Evolutionary conservation across 2,113 vertebrate species (phyloP), one percentile per base, ranked within the genome.

Genomic region (Neogobius melanostomus): DNA sequence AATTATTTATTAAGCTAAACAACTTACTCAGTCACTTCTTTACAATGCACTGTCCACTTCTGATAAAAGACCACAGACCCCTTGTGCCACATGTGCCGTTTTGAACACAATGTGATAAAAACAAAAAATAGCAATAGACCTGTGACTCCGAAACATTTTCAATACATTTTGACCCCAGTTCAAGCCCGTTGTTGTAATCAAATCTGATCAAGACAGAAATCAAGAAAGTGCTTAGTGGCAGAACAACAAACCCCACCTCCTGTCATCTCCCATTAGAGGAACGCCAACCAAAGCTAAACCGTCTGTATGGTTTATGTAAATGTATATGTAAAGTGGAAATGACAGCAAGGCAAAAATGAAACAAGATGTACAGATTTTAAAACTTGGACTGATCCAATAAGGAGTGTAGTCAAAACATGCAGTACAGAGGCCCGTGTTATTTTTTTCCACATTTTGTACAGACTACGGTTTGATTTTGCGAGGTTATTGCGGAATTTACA

Each of bases 191-290:
- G 45, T 61, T 45, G 43, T 8, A 44, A 61, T 61, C n/a, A 44
- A 42, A n/a, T 61, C 42, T n/a, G 14, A 61, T 61, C 59, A 61
- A 61, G 59, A 45, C 14, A 61, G 15, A 61, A 61, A 61, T 61
- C 14, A 61, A 8, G 36, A 61, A 45, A 61, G 36, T 45, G 59
- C 59, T 61, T 44, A 43, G 59, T 61, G 59, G 59, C 59, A 61
- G 59, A 61, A 61, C 59, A 61, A 61, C 59, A 45, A 61, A 45
- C 42, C 43, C 59, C 59, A 45, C 59, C 59, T 61, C 59, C 59
- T 61, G 59, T 61, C 59, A 4, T 1, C 42, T 61, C 59, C 42
- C 59, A 61, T 61, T 42, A 61, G 59, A 10, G 15, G 12, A 61
- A 43, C 43, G 15, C 59, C 8, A 15, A 45, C 57, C 59, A n/a